These are phyloP conservation scores for Polylopha cassiicola DNA, from an alignment of 2,888 invertebrate species.

Conservation along the genomic window DNA sequence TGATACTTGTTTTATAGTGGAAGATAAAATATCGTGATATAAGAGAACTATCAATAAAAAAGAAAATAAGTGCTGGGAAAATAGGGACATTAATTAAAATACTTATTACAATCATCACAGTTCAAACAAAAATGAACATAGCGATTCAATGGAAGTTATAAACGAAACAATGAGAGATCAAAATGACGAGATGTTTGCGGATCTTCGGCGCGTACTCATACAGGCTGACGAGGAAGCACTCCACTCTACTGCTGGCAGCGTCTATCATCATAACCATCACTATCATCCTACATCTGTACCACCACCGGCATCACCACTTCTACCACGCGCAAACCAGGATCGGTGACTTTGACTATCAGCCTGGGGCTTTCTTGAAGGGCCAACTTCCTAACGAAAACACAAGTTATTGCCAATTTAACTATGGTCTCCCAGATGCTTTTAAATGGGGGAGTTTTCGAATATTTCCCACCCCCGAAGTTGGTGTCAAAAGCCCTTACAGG, in stretches of 20 bases:
- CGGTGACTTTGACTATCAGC: conserved; percentile 65
- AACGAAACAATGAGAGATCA: conserved; percentile 49
- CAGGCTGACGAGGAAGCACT: conserved; percentile 57
- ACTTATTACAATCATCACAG: background rate
- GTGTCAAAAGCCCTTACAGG: conserved; percentile 76
- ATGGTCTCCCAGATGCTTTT: conserved; percentile 75
- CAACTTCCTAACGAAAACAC: conserved; percentile 71
- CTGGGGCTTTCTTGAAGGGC: conserved; percentile 64
- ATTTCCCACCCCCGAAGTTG: conserved; percentile 76
- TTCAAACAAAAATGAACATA: conserved; percentile 4
- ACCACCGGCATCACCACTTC: conserved; percentile 46
- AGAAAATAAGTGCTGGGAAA: too few relatives aligned
- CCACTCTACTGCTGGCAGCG: conserved; percentile 53
- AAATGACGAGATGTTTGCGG: conserved; percentile 64
- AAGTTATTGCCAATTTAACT: conserved; percentile 78
- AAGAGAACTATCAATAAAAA: too few relatives aligned
- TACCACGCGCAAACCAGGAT: conserved; percentile 34
- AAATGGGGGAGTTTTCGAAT: conserved; percentile 66
- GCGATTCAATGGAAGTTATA: conserved; percentile 3
- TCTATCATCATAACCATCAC: conserved; percentile 50
- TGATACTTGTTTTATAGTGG: too few relatives aligned
- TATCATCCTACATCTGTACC: conserved; percentile 58
- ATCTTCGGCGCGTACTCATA: conserved; percentile 66
- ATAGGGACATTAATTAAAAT: too few relatives aligned
- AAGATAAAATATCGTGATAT: too few relatives aligned